Evolutionary conservation across 2,113 vertebrate genomes (phyloP), one percentile per base, ranked within the genome.

Genomic region (Guaruba guarouba): DNA sequence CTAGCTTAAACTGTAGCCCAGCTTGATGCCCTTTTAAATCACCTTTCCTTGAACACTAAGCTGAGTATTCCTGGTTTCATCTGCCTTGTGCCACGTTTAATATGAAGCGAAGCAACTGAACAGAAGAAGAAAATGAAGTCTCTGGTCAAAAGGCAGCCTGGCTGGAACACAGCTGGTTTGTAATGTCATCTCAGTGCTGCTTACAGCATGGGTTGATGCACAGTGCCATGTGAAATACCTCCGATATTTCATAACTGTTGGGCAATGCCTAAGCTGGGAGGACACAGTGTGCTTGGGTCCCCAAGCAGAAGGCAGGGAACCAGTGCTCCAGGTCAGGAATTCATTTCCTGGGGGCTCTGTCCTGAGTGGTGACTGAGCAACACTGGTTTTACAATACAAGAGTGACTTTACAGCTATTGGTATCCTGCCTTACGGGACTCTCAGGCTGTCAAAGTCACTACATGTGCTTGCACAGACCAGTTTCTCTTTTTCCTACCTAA

Each of bases 181-280:
- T 13, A 25, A 76, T 29, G 13, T 12, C 43, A 33, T 13, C 33
- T 69, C 11, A 27, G 43, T 31, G 48, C 59, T 59, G 37, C 19
- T 44, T 8, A 8, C 4, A 37, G 75, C 12, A 2, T 35, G 9
- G 11, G 2, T 80, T 61, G 39, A 46, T 80, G 44, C 28, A 20
- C 11, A 11, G 3, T 66, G 43, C 10, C 18, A 29, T 23, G 33
- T 23, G 48, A 69, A 17, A 44, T 15, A 1, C 9, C n/a, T 77
- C 19, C 4, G 4, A 0, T 29, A 9, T 18, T 70, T 35, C 7
- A 0, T 1, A 44, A 46, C 28, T 4, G 9, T 1, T 9, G 20
- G 8, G 51, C 19, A 74, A 17, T 13, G 11, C 33, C 4, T 20
- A 46, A 52, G 20, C 41, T 52, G 35, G 55, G 43, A 43, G 37